Base-by-base conservation (phyloP, 2,888 invertebrate species). In the Aethes cnicana region DNA sequence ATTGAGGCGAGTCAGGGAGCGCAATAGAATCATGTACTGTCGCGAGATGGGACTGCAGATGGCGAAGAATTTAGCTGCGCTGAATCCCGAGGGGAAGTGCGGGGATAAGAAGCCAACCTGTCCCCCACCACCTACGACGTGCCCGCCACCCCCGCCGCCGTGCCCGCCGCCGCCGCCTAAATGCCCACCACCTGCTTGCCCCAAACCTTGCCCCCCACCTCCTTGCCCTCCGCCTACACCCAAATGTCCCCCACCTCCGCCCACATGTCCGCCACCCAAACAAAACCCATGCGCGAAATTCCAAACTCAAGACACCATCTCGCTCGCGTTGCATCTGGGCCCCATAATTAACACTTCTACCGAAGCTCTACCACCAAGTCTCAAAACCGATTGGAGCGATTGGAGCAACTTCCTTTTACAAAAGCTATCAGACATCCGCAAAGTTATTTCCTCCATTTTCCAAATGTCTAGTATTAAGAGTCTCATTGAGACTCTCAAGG, bases 1-100 rank as follows among this genome's bases (percentile, higher is more conserved):
- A 21, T 49, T 84, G n/a, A 66, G 47, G 12, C 64, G 62, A 33
- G 76, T 84, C 1, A 66, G 79, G 21, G 55, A 67, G 25, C 71
- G 70, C 1, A 81, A 66, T 39, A 64, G 62, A 1, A 21, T 72
- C 6, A 62, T 72, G 30, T 57, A 57, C 9, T 67, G 61, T 35
- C 55, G 53, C 4, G 56, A 56, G 4, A 42, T 53, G 7, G 42
- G 58, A 4, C 4, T 59, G 3, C 44, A 54, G 18, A 39, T 61
- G 14, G 32, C 32, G 32, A 11, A 23, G 3, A 9, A 32, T 4
- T 17, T 23, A 11, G 5, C 47, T 8, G 8, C 25, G 7, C 1
- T 32, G n/a, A 2, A 32, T 6, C 3, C 32, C n/a, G 23, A 39
- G 21, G 28, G 17, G 16, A 39, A 39, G 12, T 32, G 39, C 0